Base-by-base conservation (phyloP, 1,140 invertebrate genomes). In the Drosophila saltans region DNA sequence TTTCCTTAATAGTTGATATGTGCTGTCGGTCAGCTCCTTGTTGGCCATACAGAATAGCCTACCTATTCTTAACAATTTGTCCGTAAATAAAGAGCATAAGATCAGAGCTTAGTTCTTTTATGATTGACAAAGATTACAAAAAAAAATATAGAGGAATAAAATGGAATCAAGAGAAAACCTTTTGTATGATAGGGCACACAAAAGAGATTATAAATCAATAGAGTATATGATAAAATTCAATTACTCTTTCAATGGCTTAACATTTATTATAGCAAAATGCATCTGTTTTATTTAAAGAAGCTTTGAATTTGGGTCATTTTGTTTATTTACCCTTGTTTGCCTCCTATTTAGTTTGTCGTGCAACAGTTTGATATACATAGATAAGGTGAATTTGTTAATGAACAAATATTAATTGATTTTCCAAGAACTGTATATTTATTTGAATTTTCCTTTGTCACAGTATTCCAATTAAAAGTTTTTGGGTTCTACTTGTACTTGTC, bases 161-260 rank as follows among this genome's bases (percentile, higher is more conserved):
- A 40, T 11, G 5, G 5, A 40, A 39, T 39, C 7, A 39, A 9
- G 16, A 5, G 39, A 11, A 40, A 40, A 40, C 39, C 39, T 52
- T 26, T 52, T 26, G 2, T 26, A 2, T 26, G 8, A 10, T 26
- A 52, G 45, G 21, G 45, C 21, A 52, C 26, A 56, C 48, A 62
- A 64, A 88, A 82, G 79, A 73, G 79, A 65, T 81, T 67, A 86
- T 77, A 86, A 86, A 80, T 88, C 79, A 82, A 82, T 77, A 30
- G 43, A 21, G 58, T 11, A 3, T 30, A 72, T 52, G 2, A 52
- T 3, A 52, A 26, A 26, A 52, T 48, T 45, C 52, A 63, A 75
- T 63, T 62, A 52, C 24, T 16, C 24, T 16, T 66, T 75, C n/a
- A 74, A 65, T 33, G 30, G 45, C 45, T 52, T 52, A 52, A 26